Evolutionary conservation across 2,888 invertebrate species (phyloP), one percentile per base, ranked within the genome.

Genomic region (Phorcus lineatus): DNA sequence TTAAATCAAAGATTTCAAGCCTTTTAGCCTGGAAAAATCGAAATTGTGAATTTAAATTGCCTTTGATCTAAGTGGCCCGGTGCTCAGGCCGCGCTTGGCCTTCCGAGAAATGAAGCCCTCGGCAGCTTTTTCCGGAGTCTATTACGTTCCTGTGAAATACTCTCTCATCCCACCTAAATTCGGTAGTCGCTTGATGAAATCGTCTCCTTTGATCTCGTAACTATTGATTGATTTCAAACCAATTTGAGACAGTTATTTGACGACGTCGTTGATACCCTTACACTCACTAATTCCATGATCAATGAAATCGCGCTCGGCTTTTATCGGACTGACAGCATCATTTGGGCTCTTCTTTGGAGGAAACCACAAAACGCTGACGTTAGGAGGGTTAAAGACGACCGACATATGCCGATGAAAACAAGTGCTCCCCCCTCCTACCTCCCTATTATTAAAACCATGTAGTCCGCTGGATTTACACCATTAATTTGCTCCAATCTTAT

Each of bases 191-290:
- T 70, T 70, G 70, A 70, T 70, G 70, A 70, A 70, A 70, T 70
- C 70, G 70, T 36, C 70, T 70, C 70, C 70, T 70, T 70, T 70
- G 70, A 70, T 70, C 36, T 70, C 9, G 36, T 31, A 40, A 36
- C 70, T 70, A 70, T 70, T 70, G 70, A 70, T 70, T 70, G 70
- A 70, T 70, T 70, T 70, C 70, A 70, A 70, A 70, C 70, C 70
- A 70, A 70, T 70, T 70, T 70, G 31, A 40, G 70, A 70, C 70
- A 70, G 70, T 70, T 70, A 70, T 70, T 70, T 70, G 70, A 70
- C 70, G 40, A 70, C 70, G 36, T 70, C 40, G 36, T 40, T 70
- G 70, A 70, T 70, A 70, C 70, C 36, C 70, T 70, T 31, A 36
- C 36, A 70, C 36, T 40, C 70, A 36, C 70, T 70, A 70, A 70